Evolutionary conservation across 2,888 invertebrate genomes (phyloP).

Genomic region (Caradrina kadenii): DNA sequence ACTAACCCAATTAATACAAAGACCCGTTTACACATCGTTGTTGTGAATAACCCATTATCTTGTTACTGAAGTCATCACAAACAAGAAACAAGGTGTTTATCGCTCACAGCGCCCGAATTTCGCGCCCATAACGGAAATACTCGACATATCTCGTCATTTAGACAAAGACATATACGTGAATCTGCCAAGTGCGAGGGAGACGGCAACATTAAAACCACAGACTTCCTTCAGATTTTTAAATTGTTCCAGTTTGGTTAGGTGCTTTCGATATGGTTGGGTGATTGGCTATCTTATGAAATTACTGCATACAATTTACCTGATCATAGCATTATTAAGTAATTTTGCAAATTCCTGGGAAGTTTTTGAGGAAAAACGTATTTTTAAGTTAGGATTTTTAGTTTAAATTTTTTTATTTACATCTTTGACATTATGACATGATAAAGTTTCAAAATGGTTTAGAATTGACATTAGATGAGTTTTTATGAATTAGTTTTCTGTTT

Average conservation of each 20-base stretch:
- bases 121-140: slow-evolving; percentile 76
- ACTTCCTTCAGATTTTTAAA: slow-evolving; percentile 44
- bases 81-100: slow-evolving; percentile 61
- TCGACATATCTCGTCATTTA: slow-evolving; percentile 62
- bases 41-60: slow-evolving; percentile 42
- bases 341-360: slow-evolving; percentile 15
- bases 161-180: slow-evolving; percentile 62
- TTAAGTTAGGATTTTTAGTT: neutral
- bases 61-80: slow-evolving; percentile 41
- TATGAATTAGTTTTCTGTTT: too few relatives aligned
- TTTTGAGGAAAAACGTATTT: slow-evolving; percentile 3
- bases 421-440: neutral
- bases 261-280: slow-evolving; percentile 51
- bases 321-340: slow-evolving; percentile 31
- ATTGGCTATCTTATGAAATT: slow-evolving; percentile 60
- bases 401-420: neutral
- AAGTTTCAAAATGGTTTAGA: neutral
- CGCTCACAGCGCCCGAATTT: slow-evolving; percentile 66
- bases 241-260: slow-evolving; percentile 48
- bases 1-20: slow-evolving; percentile 25
- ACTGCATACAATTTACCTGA: slow-evolving; percentile 22
- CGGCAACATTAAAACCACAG: slow-evolving; percentile 32
- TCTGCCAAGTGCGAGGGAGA: slow-evolving; percentile 51
- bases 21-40: slow-evolving; percentile 16
- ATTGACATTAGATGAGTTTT: too few relatives aligned